A percentile compares a stretch with the other conserved stretches of the same genome.
Conservation (phyloP, 1,140 invertebrate genomes). For the Paraescarpia echinospica region DNA sequence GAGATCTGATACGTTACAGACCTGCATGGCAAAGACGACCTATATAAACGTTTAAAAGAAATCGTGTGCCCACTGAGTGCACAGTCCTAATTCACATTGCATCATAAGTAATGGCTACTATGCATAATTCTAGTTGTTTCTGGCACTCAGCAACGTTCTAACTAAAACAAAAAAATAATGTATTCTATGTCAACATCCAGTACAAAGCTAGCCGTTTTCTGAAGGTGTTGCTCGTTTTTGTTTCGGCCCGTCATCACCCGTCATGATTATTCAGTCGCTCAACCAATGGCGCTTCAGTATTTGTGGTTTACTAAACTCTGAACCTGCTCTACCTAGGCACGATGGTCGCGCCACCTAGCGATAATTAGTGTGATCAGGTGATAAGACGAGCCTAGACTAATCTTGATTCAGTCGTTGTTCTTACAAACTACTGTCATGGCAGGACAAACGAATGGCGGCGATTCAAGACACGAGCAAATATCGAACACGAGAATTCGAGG, state of each 20-base stretch:
- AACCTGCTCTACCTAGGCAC: too few species aligned
- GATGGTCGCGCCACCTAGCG: not conserved
- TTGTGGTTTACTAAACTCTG: not conserved
- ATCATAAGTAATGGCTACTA: too few species aligned
- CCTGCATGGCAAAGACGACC: too few species aligned
- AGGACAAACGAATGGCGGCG: not conserved
- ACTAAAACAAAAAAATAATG: not conserved
- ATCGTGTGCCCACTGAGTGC: too few species aligned
- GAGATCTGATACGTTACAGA: too few species aligned
- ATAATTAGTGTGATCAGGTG: not conserved
- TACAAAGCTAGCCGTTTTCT: not conserved
- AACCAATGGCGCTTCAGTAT: not conserved
- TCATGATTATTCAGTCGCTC: not conserved
- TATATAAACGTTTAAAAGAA: too few species aligned
- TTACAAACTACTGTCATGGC: not conserved
- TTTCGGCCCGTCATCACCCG: not conserved
- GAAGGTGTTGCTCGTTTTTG: not conserved
- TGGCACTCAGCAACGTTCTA: too few species aligned
- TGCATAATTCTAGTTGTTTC: too few species aligned
- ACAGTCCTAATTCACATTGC: too few species aligned
- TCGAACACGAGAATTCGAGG: slow-evolving; percentile 38
- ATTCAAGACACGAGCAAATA: not conserved
- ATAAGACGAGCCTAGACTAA: not conserved
- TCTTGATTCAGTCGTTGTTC: not conserved
- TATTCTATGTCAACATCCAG: not conserved